phyloP scores from a whole-genome alignment of 2,113 vertebrate species.

The Ammodytes marinus region DNA sequence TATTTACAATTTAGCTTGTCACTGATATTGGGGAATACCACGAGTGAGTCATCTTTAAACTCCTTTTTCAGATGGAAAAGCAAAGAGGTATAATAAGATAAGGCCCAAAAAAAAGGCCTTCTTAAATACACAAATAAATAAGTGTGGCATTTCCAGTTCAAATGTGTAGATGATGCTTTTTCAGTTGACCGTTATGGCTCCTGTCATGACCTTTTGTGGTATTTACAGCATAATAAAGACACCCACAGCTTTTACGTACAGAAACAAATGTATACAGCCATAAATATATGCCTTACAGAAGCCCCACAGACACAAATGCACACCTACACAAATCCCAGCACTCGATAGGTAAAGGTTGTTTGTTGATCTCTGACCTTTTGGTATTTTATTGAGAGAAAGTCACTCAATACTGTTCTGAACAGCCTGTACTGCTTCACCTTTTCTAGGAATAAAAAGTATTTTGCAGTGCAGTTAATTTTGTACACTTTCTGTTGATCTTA shows the following conservation, averaged over 20 bases:
- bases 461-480: neutral
- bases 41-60: constrained; percentile 17
- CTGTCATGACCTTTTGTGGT: constrained; percentile 22
- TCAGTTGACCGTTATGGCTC: neutral
- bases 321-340: neutral
- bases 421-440: constrained; percentile 5
- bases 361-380: constrained; percentile 50
- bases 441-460: neutral
- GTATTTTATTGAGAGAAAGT: constrained; percentile 51
- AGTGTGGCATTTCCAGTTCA: constrained; percentile 37
- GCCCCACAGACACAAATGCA: neutral
- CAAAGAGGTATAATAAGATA: neutral
- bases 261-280: neutral
- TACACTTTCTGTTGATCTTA: neutral
- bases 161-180: constrained; percentile 14
- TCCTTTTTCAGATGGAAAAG: neutral
- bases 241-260: neutral
- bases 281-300: neutral
- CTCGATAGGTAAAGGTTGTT: constrained; percentile 11
- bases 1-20: neutral
- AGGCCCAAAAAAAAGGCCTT: neutral
- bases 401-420: constrained; percentile 4
- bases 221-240: constrained; percentile 25
- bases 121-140: neutral
- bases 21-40: neutral